Percentiles rank a stretch among this genome's conserved stretches.
Evolutionary conservation across 1,140 invertebrate genomes (phyloP).

Genomic region (Pogonognathellus flavescens): DNA sequence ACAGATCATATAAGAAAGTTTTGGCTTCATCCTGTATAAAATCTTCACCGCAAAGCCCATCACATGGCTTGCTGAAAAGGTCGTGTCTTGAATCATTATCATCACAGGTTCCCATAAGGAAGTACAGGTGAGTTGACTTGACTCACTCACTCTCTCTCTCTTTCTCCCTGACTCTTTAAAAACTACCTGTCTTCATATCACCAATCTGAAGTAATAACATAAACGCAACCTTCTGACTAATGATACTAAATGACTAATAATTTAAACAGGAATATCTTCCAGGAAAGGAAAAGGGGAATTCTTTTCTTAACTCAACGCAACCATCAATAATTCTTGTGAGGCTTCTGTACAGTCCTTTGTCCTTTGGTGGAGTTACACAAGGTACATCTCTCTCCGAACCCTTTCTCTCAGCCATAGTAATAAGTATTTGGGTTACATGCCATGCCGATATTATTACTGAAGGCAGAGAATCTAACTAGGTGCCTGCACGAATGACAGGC

Average conservation of each 20-base stretch:
- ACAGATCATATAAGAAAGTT: background rate
- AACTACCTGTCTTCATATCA: constrained; percentile 40
- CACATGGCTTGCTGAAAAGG: constrained; percentile 12
- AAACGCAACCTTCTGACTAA: constrained; percentile 29
- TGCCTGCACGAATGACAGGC: too few species aligned
- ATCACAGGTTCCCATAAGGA: constrained; percentile 28
- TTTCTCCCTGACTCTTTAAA: background rate
- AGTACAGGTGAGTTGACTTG: constrained; percentile 19
- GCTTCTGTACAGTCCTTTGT: constrained; percentile 19
- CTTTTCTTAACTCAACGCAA: constrained; percentile 31
- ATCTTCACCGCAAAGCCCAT: background rate
- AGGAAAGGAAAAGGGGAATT: constrained; percentile 31
- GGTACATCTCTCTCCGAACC: background rate
- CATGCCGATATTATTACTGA: too few species aligned
- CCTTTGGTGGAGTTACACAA: background rate
- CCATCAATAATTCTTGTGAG: constrained; percentile 45
- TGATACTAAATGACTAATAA: constrained; percentile 48
- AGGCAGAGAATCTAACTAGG: too few species aligned
- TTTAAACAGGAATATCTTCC: constrained; percentile 30
- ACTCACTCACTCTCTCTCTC: background rate
- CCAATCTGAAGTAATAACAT: constrained; percentile 6
- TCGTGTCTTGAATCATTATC: constrained; percentile 44
- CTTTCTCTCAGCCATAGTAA: background rate
- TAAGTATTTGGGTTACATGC: constrained; percentile 11
- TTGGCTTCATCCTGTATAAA: too few species aligned